Evolutionary conservation across 2,113 vertebrate genomes (phyloP), one percentile per base, ranked within the genome.

Genomic region (Prunella fulvescens): DNA sequence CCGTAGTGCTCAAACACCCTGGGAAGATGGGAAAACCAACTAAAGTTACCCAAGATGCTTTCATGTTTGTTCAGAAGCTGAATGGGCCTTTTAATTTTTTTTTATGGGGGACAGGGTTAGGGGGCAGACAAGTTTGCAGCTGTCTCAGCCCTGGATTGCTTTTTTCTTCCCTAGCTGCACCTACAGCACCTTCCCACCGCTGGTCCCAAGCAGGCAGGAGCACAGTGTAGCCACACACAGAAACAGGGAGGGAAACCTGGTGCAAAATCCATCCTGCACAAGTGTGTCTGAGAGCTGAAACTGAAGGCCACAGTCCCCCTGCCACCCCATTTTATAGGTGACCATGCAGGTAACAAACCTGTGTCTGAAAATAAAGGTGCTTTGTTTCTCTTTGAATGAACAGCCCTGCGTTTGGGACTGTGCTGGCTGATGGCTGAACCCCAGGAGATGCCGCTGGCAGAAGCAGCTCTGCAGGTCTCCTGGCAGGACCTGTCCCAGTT

Each of bases 331-430:
- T 57, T 57, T 23, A 7, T 3, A 19, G 58, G 15, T 45, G 22
- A 39, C n/a, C 1, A 0, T 1, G 4, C 70, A 11, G 0, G 2
- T 48, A 37, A 42, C n/a, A 64, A 81, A 44, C 51, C 35, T 23
- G 7, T 42, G 4, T 26, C 35, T 81, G 84, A 35, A 74, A 87
- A 78, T 16, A 57, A 95, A 87, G 65, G 65, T 12, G 10, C 22
- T 88, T 42, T 86, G 50, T 81, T 92, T 91, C 47, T 79, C 53
- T 70, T 56, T 31, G 87, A 67, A 45, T 51, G 57, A 54, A 35
- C 15, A 86, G 53, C 51, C 56, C 47, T 17, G 83, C 2, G 0
- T 25, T n/a, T 23, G 80, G 86, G 81, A 69, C 50, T 37, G 19
- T 65, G 79, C 66, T 92, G 80, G 40, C 31, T 11, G 9, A 5